These are phyloP conservation scores for Drosophila melanica DNA, from an alignment of 1,140 invertebrate species.

Conservation along the genomic window DNA sequence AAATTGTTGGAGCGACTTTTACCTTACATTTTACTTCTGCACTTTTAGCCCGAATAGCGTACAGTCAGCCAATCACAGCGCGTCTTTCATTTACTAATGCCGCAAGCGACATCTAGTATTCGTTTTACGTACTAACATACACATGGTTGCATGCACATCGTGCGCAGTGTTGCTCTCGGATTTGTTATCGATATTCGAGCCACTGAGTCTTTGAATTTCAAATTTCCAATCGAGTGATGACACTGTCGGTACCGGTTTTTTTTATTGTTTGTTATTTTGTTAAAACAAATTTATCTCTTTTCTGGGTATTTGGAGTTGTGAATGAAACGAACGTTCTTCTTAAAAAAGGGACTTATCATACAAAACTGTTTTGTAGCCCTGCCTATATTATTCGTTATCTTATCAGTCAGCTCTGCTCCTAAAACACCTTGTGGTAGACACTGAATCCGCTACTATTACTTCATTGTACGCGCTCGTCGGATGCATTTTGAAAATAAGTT, in stretches of 20 bases:
- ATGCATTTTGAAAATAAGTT: conserved; percentile 40
- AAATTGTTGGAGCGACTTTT: conserved; percentile 68
- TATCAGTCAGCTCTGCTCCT: conserved; percentile 50
- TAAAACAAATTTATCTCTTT: neutral
- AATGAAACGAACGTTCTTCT: neutral
- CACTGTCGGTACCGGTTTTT: conserved; percentile 8
- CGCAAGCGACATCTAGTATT: conserved; percentile 65
- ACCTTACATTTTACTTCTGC: conserved; percentile 73
- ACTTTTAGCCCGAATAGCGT: conserved; percentile 61
- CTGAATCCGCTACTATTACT: conserved; percentile 67
- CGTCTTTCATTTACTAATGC: conserved; percentile 60
- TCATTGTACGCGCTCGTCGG: conserved; percentile 47
- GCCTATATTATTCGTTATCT: conserved; percentile 53
- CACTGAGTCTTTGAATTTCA: conserved; percentile 11
- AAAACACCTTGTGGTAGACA: conserved; percentile 31
- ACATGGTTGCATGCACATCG: conserved; percentile 43
- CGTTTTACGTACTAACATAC: conserved; percentile 35
- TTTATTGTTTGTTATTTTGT: neutral
- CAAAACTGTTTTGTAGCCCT: conserved; percentile 22
- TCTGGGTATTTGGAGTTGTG: neutral
- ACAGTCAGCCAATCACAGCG: conserved; percentile 77
- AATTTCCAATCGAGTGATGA: conserved; percentile 28
- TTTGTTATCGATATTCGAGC: conserved; percentile 9
- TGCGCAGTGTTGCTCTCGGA: conserved; percentile 29
- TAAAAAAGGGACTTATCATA: neutral